Conservation (phyloP, 2,888 invertebrate species). For the Pheosia tremula region DNA sequence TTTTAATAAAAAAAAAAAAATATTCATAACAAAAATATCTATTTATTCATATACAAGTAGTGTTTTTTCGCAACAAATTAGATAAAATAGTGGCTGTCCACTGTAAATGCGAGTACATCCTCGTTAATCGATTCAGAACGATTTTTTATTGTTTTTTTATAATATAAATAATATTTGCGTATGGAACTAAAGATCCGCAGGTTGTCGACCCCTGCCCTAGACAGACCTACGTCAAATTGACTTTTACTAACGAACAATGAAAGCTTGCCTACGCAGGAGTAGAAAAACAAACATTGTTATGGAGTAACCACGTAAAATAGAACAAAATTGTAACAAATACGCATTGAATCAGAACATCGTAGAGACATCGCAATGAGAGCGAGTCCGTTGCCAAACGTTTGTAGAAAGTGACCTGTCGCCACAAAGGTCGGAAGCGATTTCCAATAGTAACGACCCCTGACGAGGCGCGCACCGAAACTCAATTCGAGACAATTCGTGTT, state of each 20-base stretch:
- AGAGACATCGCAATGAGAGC: slow-evolving; percentile 58
- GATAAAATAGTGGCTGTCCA: too few relatives aligned
- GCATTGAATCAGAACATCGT: slow-evolving; percentile 9
- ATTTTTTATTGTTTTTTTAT: too few relatives aligned
- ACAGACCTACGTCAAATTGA: not conserved
- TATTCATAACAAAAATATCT: too few relatives aligned
- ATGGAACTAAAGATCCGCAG: too few relatives aligned
- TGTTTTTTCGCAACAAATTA: too few relatives aligned
- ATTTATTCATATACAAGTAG: too few relatives aligned
- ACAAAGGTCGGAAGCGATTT: slow-evolving; percentile 81
- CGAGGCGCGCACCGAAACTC: slow-evolving; percentile 45
- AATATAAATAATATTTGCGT: too few relatives aligned
- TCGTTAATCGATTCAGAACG: too few relatives aligned
- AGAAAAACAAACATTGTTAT: not conserved
- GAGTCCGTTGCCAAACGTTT: slow-evolving; percentile 51
- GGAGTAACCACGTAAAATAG: slow-evolving; percentile 21
- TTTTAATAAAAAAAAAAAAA: too few relatives aligned
- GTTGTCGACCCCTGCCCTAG: not conserved
- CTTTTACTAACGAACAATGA: not conserved
- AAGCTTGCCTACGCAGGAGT: not conserved
- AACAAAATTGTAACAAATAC: slow-evolving; percentile 27
- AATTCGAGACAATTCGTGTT: slow-evolving; percentile 32
- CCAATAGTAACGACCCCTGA: slow-evolving; percentile 75
- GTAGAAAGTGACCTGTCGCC: slow-evolving; percentile 72
- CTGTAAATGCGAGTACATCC: too few relatives aligned